Evolutionary conservation across 2,113 vertebrate species (phyloP).

Genomic region (Manacus vitellinus): DNA sequence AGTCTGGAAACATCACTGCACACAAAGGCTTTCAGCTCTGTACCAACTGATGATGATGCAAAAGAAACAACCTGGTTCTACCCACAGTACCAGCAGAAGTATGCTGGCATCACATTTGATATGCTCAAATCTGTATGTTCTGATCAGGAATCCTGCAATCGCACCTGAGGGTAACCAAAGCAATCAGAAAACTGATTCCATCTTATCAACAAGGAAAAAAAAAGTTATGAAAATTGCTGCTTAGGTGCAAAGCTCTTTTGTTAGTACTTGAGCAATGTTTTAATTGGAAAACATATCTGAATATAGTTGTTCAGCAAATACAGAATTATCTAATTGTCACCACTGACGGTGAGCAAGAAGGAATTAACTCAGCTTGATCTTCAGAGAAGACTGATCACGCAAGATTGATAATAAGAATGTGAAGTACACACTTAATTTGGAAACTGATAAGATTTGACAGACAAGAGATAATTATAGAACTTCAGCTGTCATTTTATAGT

Average conservation of each 20-base stretch:
- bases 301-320: background rate
- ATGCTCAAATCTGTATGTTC: background rate
- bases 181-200: background rate
- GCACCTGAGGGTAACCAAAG: background rate
- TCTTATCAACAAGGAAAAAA: background rate
- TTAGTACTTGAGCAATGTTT: background rate
- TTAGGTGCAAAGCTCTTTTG: background rate
- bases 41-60: background rate
- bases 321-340: background rate
- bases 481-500: background rate
- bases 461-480: background rate
- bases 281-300: background rate
- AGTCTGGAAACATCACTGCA: background rate
- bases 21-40: background rate
- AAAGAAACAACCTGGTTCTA: background rate
- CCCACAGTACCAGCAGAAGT: background rate
- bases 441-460: background rate
- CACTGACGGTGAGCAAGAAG: background rate
- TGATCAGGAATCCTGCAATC: background rate
- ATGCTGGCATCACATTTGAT: background rate
- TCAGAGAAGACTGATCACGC: background rate
- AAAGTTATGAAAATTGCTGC: background rate
- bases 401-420: background rate
- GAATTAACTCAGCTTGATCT: background rate
- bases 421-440: background rate